These are phyloP conservation scores for Manacus vitellinus DNA, from an alignment of 2,113 vertebrate genomes.

Conservation along the genomic window DNA sequence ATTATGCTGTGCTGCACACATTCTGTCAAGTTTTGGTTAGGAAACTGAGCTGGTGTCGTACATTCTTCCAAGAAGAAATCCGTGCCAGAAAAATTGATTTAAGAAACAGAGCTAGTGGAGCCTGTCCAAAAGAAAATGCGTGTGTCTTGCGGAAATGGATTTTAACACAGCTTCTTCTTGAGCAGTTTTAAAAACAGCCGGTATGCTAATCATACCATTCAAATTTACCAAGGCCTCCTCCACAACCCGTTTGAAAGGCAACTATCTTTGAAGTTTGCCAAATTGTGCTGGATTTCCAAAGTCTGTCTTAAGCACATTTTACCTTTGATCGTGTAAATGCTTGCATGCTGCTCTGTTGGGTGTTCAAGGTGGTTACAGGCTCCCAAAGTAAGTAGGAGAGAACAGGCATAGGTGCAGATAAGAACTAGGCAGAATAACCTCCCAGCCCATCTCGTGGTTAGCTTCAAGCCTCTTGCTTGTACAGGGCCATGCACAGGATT, in stretches of 20 bases:
- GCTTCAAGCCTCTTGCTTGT: not conserved
- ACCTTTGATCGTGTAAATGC: constrained; percentile 7
- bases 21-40: constrained; percentile 64
- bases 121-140: constrained; percentile 59
- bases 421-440: not conserved
- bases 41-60: constrained; percentile 49
- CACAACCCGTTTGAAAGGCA: constrained; percentile 59
- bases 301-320: constrained; percentile 57
- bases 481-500: not conserved
- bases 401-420: not conserved
- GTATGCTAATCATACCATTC: constrained; percentile 64
- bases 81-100: constrained; percentile 62
- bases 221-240: constrained; percentile 68
- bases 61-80: constrained; percentile 59
- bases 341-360: constrained; percentile 6
- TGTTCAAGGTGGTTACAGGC: not conserved
- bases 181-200: constrained; percentile 66
- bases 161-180: constrained; percentile 65
- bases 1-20: constrained; percentile 50
- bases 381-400: not conserved
- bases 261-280: constrained; percentile 53
- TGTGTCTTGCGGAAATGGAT: constrained; percentile 66
- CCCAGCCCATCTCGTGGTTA: not conserved
- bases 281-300: constrained; percentile 50
- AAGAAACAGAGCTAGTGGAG: constrained; percentile 68